Evolutionary conservation across 2,888 invertebrate genomes (phyloP), one percentile per base, ranked within the genome.

Genomic region (Onthophagus sagittarius): DNA sequence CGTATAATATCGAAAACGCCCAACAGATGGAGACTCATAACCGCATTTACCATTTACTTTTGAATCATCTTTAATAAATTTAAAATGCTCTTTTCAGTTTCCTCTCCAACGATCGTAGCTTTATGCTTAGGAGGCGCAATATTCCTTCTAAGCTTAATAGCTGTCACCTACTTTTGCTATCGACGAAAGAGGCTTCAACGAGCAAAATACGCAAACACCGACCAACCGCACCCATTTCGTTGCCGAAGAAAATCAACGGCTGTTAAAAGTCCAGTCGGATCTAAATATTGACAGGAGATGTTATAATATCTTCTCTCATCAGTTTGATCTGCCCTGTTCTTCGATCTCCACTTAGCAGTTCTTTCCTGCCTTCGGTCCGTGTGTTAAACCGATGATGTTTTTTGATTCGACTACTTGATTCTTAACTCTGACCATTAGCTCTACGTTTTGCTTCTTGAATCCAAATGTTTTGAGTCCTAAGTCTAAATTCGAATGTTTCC

Each of bases 221-320:
- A 91, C 78, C 88, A 88, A 78, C 88, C 86, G 67, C 82, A 87
- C 85, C 91, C 92, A 63, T 92, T 92, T 86, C 91, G 92, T 77
- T 90, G 92, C 0, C 92, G 93, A 0, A 89, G 92, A 0, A 90
- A 92, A 77, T 93, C 94, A 4, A 93, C 93, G 0, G 94, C 94
- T 0, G 95, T 96, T 72, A 93, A 94, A 78, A 95, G 94, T 75
- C 96, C 96, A 0, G 94, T 93, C 71, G 93, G 93, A 11, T 91
- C 92, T 32, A 83, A 83, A 9, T 95, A 95, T 84, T 96, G 95
- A 85, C 86, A 96, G 83, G 95, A 96, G 87, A 97, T n/a, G n/a
- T n/a, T n/a, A n/a, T n/a, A n/a, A n/a, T n/a, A n/a, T n/a, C n/a
- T n/a, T n/a, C n/a, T n/a, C n/a, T n/a, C n/a, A n/a, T n/a, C n/a